Conservation (phyloP, 2,797 vertebrate species). For the Bradypodion pumilum region DNA sequence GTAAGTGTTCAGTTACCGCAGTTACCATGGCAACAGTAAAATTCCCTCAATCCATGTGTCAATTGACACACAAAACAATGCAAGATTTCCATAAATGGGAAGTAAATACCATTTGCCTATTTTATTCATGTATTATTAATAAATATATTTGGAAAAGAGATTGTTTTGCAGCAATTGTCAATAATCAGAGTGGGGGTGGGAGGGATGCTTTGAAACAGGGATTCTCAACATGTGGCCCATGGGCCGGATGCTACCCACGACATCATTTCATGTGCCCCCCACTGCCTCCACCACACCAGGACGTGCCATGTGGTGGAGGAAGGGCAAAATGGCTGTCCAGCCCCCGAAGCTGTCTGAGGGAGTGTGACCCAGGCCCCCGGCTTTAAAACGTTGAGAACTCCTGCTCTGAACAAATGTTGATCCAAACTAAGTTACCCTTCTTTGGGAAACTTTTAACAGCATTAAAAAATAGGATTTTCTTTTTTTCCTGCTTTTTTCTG, state of each 20-base stretch:
- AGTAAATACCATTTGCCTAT: conserved; percentile 23
- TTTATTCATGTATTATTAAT: conserved; percentile 40
- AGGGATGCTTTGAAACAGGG: no score
- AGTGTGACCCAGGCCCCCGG: no score
- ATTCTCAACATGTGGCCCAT: no score
- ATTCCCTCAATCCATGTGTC: conserved; percentile 56
- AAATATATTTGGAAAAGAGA: background rate
- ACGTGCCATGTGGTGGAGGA: no score
- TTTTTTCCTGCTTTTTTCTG: background rate
- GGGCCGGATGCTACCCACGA: no score
- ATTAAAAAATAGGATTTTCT: background rate
- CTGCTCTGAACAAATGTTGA: background rate
- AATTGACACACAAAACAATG: conserved; percentile 39
- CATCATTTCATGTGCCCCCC: no score
- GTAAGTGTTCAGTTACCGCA: conserved; percentile 42
- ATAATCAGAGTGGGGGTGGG: no score
- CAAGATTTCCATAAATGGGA: conserved; percentile 49
- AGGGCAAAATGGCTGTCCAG: no score
- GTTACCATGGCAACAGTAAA: conserved; percentile 60
- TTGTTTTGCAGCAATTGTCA: background rate
- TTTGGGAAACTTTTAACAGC: background rate
- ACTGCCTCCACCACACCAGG: no score
- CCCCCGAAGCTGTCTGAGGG: no score
- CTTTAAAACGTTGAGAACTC: no score
- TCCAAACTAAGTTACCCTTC: background rate